Evolutionary conservation across 2,888 invertebrate species (phyloP).

Genomic region (Scaptomyza caliginosa): DNA sequence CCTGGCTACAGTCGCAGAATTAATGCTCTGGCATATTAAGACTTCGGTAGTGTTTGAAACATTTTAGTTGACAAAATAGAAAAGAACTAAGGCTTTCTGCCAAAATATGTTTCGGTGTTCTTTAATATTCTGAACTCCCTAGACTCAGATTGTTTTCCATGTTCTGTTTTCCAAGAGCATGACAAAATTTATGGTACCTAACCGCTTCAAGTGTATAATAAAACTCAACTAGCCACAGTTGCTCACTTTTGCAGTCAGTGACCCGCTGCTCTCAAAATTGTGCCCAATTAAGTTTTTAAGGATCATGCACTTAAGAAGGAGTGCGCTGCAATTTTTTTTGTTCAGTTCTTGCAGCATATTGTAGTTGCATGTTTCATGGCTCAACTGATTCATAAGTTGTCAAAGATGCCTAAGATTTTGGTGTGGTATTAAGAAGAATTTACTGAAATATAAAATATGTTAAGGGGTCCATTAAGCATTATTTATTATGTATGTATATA

Average conservation of each 20-base stretch:
- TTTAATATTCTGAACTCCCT: neutral
- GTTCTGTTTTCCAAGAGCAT: neutral
- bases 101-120: too few relatives aligned
- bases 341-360: slow-evolving; percentile 12
- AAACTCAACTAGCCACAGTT: slow-evolving; percentile 3
- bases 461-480: slow-evolving; percentile 22
- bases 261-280: slow-evolving; percentile 19
- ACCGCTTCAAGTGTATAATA: neutral
- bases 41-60: neutral
- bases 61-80: neutral
- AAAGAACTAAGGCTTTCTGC: too few relatives aligned
- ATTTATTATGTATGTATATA: neutral
- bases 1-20: neutral
- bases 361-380: slow-evolving; percentile 63
- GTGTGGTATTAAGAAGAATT: slow-evolving; percentile 13
- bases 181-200: neutral
- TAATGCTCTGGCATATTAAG: slow-evolving; percentile 4
- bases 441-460: slow-evolving; percentile 9
- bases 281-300: slow-evolving; percentile 53
- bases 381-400: slow-evolving; percentile 47
- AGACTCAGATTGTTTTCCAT: neutral
- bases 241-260: slow-evolving; percentile 18
- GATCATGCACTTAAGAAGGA: slow-evolving; percentile 17
- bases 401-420: neutral
- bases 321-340: slow-evolving; percentile 23